Base-by-base conservation (phyloP, 2,113 vertebrate genomes). In the Hystrix cristata region DNA sequence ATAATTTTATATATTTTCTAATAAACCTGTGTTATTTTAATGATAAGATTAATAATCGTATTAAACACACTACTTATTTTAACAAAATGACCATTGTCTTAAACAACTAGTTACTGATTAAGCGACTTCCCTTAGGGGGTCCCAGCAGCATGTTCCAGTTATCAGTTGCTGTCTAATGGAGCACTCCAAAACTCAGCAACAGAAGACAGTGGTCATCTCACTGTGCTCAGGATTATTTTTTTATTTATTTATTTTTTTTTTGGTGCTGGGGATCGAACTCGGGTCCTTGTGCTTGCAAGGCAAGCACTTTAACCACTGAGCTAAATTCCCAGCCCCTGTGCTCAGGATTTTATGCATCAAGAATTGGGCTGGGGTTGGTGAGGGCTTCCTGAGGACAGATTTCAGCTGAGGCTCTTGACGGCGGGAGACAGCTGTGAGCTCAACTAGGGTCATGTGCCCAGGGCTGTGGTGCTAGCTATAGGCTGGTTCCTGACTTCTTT, bases 1-100 rank as follows among this genome's bases (percentile, higher is more conserved):
- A 15, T 71, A 51, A 1, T 57, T 92, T 91, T 16, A 53, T 82
- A 11, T 71, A 23, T 95, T 95, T 96, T 94, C 27, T 91, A 88
- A 94, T 88, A 87, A 94, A 65, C 34, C 1, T 94, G 18, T 11
- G 29, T 76, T 85, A 85, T 34, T 91, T 95, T 96, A 92, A 80
- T 88, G 87, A 60, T 64, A 83, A 79, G 43, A 76, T 95, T 82
- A 97, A 96, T 79, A 90, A 84, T 91, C 78, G 31, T 55, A 53
- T 38, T 72, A 71, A 87, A 76, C 23, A 92, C 59, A 85, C 12
- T 67, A 53, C 46, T 90, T 74, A 74, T 81, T 95, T 97, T 94
- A 79, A 57, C 62, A 81, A 87, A 46, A 59, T 87, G 82, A 87
- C 7, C 27, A 71, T 90, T 74, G 27, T 87, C 67, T 21, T 46